phyloP scores from a whole-genome alignment of 2,797 vertebrate species.

The Setipinna tenuifilis region DNA sequence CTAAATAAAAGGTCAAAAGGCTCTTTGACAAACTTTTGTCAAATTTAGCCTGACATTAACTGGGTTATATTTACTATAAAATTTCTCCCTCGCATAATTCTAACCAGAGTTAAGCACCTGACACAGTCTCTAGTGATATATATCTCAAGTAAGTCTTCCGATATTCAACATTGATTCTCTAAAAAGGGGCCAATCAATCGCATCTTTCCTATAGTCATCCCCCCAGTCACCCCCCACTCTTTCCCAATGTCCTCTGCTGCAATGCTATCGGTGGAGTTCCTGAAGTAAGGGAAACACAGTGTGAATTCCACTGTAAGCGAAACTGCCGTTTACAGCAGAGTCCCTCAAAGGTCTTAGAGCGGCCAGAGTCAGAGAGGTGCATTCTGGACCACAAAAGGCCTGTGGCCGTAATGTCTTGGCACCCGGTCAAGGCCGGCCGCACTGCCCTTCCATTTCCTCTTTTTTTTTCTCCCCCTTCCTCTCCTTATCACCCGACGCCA shows the following conservation, averaged over 20 bases:
- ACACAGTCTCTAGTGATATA: background rate
- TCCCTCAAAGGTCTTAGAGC: background rate
- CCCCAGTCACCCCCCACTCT: too few relatives aligned
- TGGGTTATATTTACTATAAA: background rate
- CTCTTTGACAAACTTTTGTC: background rate
- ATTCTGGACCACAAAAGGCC: background rate
- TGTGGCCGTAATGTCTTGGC: constrained; percentile 2
- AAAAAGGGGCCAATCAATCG: background rate
- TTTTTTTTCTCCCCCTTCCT: background rate
- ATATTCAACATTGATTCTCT: background rate
- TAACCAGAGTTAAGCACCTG: background rate
- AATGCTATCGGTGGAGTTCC: background rate
- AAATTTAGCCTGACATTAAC: background rate
- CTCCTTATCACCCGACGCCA: background rate
- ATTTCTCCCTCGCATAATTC: background rate
- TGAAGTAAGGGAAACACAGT: background rate
- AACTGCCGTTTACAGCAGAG: background rate
- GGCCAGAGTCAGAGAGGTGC: background rate
- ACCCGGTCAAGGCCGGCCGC: constrained; percentile 10
- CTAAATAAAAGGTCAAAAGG: background rate
- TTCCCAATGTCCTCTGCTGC: background rate
- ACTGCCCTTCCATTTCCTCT: background rate
- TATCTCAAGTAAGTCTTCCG: too few relatives aligned
- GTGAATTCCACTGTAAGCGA: background rate
- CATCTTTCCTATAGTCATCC: background rate